A percentile compares a stretch with the other conserved stretches of the same genome.
Conservation (phyloP, 1,140 invertebrate genomes). For the Scaptodrosophila lebanonensis region DNA sequence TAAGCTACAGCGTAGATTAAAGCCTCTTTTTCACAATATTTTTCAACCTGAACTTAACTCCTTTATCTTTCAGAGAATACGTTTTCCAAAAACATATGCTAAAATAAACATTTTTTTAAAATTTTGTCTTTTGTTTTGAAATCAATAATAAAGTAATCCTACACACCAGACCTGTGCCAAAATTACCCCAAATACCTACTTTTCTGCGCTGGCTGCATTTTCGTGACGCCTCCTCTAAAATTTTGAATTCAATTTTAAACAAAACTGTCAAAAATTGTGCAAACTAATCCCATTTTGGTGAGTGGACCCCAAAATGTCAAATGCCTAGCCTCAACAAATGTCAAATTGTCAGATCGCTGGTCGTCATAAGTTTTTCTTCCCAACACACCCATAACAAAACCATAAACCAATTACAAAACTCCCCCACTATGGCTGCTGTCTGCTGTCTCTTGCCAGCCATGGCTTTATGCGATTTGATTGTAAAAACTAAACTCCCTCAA, state of each 20-base stretch:
- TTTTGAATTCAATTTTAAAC: slow-evolving; percentile 51
- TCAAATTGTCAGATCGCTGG: slow-evolving; percentile 24
- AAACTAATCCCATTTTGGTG: slow-evolving; percentile 54
- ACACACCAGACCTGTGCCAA: no score
- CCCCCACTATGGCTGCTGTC: slow-evolving; percentile 4
- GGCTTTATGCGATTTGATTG: slow-evolving; percentile 47
- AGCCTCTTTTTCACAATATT: no score
- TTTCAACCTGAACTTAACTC: no score
- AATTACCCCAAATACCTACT: no score
- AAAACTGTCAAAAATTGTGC: slow-evolving; percentile 38
- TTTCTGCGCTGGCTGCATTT: slow-evolving; percentile 46
- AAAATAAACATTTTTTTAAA: no score
- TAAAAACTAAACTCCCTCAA: slow-evolving; percentile 40
- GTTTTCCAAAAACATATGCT: no score
- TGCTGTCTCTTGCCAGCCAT: slow-evolving; percentile 32
- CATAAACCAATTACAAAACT: slow-evolving; percentile 66
- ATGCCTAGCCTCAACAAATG: slow-evolving; percentile 13
- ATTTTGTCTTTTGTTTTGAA: no score
- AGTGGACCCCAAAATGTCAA: slow-evolving; percentile 13
- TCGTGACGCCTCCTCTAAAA: slow-evolving; percentile 33
- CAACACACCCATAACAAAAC: slow-evolving; percentile 47
- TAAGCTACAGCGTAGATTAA: no score
- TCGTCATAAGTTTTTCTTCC: slow-evolving; percentile 27
- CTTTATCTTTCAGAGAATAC: no score
- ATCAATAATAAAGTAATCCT: no score